Percentiles rank a stretch among this genome's conserved stretches.
These are phyloP conservation scores for Ridgeia piscesae DNA, from an alignment of 1,140 invertebrate genomes.

Conservation along the genomic window DNA sequence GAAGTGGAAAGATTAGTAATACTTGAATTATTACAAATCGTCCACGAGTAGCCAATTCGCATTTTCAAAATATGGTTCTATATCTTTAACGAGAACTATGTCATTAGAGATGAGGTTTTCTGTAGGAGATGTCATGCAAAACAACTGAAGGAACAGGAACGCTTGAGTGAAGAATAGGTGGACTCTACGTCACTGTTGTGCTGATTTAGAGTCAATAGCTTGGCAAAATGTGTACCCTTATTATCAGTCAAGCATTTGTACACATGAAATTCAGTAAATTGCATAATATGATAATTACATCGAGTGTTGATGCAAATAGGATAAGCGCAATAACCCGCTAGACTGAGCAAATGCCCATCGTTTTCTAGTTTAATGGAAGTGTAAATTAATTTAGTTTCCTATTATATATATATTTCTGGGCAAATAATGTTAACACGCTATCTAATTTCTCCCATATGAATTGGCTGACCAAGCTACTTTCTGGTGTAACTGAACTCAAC, in stretches of 20 bases:
- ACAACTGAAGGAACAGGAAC: not conserved
- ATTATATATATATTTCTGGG: not conserved
- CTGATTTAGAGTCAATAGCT: not conserved
- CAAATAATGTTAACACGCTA: not conserved
- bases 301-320: not conserved
- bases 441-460: not conserved
- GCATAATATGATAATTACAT: not conserved
- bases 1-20: not conserved
- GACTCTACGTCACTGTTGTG: not conserved
- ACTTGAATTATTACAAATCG: not conserved
- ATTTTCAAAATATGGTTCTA: not conserved
- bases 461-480: not conserved
- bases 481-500: not conserved
- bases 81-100: not conserved
- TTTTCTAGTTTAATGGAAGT: not conserved
- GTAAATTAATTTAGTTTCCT: not conserved
- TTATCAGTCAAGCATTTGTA: not conserved
- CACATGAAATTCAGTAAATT: not conserved
- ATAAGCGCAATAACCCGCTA: not conserved
- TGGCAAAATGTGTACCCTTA: not conserved
- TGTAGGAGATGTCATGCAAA: not conserved
- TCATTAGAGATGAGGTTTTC: not conserved
- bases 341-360: not conserved
- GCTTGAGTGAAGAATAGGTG: not conserved
- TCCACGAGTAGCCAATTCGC: not conserved